Evolutionary conservation across 2,888 invertebrate genomes (phyloP), one percentile per base, ranked within the genome.

Genomic region (Drosophila longiperda): DNA sequence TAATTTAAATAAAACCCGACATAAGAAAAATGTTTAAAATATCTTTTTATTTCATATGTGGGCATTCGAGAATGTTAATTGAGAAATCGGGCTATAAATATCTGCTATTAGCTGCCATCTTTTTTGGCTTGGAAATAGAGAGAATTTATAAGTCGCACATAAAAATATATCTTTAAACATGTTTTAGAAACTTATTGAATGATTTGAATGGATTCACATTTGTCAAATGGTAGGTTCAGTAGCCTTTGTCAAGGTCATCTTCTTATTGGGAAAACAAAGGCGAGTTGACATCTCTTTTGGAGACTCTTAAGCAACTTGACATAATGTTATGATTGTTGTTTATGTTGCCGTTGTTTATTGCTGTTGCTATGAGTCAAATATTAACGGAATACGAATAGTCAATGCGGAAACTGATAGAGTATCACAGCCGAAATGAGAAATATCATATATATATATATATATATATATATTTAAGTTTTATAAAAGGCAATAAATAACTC

Each of bases 391-490:
- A 68, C 68, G 59, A 78, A 75, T 78, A 69, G 75, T 66, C 73
- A 73, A 80, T 65, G 81, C 82, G 82, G 82, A 82, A 82, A 83
- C 69, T 66, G 67, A 75, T 80, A 69, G 61, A 66, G 45, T 61
- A 71, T 58, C 53, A 36, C 52, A 26, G 17, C 38, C 49, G 34
- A 55, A 26, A 23, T 23, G 4, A 8, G 15, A 45, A 52, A 32
- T 17, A 34, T 0, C 17, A 52, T 20, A 29, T 48, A 32, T 49
- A 55, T 15, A 52, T 55, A 52, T 20, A 29, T 48, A 32, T 49
- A 55, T 15, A 52, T 55, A 45, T 26, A 54, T 49, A 49, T 45
- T 26, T 4, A 33, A 54, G 59, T 42, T 48, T 7, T 5, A 29
- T 6, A 61, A 71, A 52, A 33, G 12, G 8, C 52, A 34, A 32